A percentile compares a stretch with the other conserved stretches of the same genome.
Evolutionary conservation across 2,797 vertebrate species (phyloP).

Genomic region (Dipus sagitta): DNA sequence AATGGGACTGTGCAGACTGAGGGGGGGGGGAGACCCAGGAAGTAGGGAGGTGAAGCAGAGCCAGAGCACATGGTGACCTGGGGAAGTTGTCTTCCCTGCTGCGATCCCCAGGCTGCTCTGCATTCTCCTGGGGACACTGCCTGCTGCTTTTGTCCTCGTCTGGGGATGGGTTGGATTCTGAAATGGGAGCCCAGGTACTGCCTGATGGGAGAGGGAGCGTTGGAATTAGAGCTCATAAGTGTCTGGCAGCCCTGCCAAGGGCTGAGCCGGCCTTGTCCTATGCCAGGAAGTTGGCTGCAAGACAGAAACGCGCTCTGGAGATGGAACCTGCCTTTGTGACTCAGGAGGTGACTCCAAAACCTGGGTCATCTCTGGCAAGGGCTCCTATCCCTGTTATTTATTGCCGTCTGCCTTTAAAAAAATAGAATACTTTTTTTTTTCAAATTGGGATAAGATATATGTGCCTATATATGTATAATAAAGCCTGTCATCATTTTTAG

Average conservation of each 20-base stretch:
- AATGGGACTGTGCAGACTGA: background rate
- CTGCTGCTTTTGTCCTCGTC: background rate
- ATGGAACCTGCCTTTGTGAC: conserved; percentile 10
- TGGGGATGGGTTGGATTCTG: background rate
- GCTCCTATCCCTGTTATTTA: background rate
- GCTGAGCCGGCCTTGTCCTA: conserved; percentile 42
- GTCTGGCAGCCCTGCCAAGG: conserved; percentile 3
- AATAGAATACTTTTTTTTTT: conserved; percentile 1
- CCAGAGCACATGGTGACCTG: background rate
- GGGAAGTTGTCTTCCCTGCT: background rate
- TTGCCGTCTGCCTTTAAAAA: background rate
- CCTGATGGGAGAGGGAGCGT: background rate
- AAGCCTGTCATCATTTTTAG: conserved; percentile 11
- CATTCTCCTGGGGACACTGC: background rate
- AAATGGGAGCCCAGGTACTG: background rate
- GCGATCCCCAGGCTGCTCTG: background rate
- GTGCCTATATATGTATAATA: background rate
- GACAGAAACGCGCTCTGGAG: background rate
- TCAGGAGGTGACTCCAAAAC: background rate
- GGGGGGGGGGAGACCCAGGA: background rate
- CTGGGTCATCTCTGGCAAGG: background rate
- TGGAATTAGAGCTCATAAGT: background rate
- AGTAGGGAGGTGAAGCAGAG: background rate
- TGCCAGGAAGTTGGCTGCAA: conserved; percentile 54
- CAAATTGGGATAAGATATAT: background rate